Conservation (phyloP, 2,888 invertebrate species). For the Tipula unca region DNA sequence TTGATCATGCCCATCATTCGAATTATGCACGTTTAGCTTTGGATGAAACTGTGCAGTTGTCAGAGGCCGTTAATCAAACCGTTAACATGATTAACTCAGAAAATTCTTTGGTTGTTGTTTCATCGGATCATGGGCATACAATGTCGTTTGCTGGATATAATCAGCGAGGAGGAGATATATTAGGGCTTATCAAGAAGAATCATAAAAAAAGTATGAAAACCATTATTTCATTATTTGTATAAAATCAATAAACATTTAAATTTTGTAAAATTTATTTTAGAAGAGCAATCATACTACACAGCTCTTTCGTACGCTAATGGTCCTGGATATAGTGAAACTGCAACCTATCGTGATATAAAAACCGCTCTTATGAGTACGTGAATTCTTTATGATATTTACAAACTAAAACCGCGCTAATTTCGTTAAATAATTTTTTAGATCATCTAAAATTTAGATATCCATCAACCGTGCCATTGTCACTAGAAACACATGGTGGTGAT, state of each 20-base stretch:
- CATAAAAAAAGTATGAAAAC: too few species aligned
- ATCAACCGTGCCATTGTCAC: constrained; percentile 47
- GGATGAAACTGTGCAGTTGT: constrained; percentile 69
- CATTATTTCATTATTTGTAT: too few species aligned
- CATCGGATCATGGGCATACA: constrained; percentile 70
- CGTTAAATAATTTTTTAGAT: constrained; percentile 30
- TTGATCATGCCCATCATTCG: constrained; percentile 70
- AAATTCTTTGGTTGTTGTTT: constrained; percentile 73
- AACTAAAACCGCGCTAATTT: too few species aligned
- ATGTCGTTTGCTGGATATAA: constrained; percentile 71
- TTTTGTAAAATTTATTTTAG: too few species aligned
- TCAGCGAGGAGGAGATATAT: constrained; percentile 44
- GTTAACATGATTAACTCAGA: constrained; percentile 48
- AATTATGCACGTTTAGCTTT: constrained; percentile 58
- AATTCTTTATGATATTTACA: too few species aligned
- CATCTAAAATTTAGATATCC: constrained; percentile 46
- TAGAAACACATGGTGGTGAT: constrained; percentile 68
- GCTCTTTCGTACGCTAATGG: too few species aligned
- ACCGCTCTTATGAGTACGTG: too few species aligned
- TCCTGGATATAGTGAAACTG: too few species aligned
- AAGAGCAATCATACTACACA: too few species aligned
- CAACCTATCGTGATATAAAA: too few species aligned
- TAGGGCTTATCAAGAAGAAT: too few species aligned
- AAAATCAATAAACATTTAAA: too few species aligned
- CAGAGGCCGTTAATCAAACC: constrained; percentile 57